These are phyloP conservation scores for Drosophila sulfurigaster DNA, from an alignment of 1,140 invertebrate species.

Conservation along the genomic window DNA sequence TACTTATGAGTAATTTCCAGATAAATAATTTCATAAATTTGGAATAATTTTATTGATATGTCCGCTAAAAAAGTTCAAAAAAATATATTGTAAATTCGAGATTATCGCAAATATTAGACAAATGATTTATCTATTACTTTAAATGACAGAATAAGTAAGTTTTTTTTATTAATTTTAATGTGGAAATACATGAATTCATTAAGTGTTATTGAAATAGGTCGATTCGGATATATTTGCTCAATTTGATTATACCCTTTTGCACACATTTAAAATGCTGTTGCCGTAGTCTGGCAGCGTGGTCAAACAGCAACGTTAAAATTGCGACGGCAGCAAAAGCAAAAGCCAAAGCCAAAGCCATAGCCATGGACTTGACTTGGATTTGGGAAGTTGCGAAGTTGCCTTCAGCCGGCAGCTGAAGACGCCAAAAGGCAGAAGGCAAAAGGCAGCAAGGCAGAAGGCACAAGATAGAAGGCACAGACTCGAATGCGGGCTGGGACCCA, in stretches of 20 bases:
- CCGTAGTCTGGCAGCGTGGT: slow-evolving; percentile 57
- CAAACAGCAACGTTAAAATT: slow-evolving; percentile 72
- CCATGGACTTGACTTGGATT: slow-evolving; percentile 73
- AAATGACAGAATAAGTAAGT: too few species aligned
- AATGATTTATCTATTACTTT: too few species aligned
- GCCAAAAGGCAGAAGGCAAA: slow-evolving; percentile 58
- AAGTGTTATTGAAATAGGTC: neutral
- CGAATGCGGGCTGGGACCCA: slow-evolving; percentile 28
- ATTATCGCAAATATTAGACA: too few species aligned
- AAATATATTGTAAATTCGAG: too few species aligned
- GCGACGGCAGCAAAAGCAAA: slow-evolving; percentile 33
- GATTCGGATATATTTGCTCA: neutral
- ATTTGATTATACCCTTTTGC: neutral
- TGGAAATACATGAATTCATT: too few species aligned
- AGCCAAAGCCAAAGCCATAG: neutral
- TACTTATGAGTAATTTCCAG: too few species aligned
- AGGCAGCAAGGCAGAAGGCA: slow-evolving; percentile 33
- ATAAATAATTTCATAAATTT: too few species aligned
- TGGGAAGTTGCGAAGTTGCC: slow-evolving; percentile 57
- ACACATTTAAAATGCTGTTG: slow-evolving; percentile 6
- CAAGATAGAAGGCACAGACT: slow-evolving; percentile 16
- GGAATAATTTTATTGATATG: too few species aligned
- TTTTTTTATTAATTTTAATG: too few species aligned
- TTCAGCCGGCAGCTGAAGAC: slow-evolving; percentile 62
- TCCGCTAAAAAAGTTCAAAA: too few species aligned